Conservation (phyloP, 2,888 invertebrate genomes). For the Camptogramma bilineatum region DNA sequence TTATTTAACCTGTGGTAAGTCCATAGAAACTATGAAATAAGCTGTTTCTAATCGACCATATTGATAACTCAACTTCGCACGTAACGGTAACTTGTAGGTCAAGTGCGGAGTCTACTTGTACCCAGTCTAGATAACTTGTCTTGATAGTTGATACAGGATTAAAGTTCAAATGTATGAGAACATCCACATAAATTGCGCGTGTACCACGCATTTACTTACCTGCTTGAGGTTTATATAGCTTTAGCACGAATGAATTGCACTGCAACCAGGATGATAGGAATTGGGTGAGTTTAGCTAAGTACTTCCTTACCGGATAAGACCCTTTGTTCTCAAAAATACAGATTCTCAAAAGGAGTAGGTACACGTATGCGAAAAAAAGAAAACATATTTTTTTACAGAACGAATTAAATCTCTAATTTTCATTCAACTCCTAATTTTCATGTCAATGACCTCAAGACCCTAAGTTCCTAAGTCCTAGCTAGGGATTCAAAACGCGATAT, state of each 20-base stretch:
- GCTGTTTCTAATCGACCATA: conserved; percentile 46
- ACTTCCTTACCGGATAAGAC: no score
- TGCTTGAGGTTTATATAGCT: background rate
- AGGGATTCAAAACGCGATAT: no score
- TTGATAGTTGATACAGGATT: conserved; percentile 38
- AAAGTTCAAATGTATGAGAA: conserved; percentile 41
- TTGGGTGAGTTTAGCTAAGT: background rate
- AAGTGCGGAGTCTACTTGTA: conserved; percentile 34
- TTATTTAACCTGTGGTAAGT: conserved; percentile 4
- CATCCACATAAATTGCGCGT: conserved; percentile 35
- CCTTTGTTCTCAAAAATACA: no score
- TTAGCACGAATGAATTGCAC: background rate
- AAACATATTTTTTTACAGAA: no score
- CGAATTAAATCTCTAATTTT: no score
- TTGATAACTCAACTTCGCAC: conserved; percentile 39
- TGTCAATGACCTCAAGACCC: no score
- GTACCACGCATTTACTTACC: background rate
- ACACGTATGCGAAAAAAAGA: no score
- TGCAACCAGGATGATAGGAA: background rate
- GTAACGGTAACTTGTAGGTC: conserved; percentile 33
- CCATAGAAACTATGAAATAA: conserved; percentile 12
- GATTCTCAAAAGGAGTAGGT: no score
- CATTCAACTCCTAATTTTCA: no score
- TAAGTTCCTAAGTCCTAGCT: no score
- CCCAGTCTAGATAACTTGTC: conserved; percentile 30